These are phyloP conservation scores for Recurvirostra avosetta DNA, from an alignment of 2,113 vertebrate genomes.

Conservation along the genomic window DNA sequence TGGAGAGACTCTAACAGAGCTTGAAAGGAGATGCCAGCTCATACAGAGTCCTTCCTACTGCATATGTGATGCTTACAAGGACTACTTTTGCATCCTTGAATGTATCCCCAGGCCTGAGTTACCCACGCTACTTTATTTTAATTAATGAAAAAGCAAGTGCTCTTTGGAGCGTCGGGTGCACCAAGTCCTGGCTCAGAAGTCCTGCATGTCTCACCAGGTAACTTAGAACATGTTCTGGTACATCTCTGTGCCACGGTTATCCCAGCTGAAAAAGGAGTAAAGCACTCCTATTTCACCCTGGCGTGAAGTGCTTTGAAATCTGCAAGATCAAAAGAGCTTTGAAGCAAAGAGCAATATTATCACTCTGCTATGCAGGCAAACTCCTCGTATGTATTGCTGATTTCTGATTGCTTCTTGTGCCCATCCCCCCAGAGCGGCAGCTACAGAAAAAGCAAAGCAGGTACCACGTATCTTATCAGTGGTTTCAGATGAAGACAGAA, in stretches of 20 bases:
- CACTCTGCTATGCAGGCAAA: background rate
- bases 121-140: rapidly evolving
- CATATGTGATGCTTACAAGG: background rate
- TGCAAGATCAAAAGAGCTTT: background rate
- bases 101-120: background rate
- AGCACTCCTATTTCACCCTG: background rate
- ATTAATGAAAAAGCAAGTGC: background rate
- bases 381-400: background rate
- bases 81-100: background rate
- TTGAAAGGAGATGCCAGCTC: background rate
- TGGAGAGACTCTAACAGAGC: background rate
- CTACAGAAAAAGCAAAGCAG: background rate
- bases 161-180: background rate
- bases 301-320: background rate
- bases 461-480: background rate
- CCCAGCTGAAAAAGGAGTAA: background rate
- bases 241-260: background rate
- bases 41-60: background rate
- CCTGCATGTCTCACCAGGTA: background rate
- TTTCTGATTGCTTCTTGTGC: background rate
- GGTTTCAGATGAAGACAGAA: background rate
- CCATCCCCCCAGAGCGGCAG: background rate
- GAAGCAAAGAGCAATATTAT: background rate
- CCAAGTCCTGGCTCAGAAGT: rapidly evolving
- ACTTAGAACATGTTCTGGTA: background rate